A percentile compares a stretch with the other conserved stretches of the same genome.
These are phyloP conservation scores for Perca schrenkii DNA, from an alignment of 2,113 vertebrate species.

Conservation along the genomic window DNA sequence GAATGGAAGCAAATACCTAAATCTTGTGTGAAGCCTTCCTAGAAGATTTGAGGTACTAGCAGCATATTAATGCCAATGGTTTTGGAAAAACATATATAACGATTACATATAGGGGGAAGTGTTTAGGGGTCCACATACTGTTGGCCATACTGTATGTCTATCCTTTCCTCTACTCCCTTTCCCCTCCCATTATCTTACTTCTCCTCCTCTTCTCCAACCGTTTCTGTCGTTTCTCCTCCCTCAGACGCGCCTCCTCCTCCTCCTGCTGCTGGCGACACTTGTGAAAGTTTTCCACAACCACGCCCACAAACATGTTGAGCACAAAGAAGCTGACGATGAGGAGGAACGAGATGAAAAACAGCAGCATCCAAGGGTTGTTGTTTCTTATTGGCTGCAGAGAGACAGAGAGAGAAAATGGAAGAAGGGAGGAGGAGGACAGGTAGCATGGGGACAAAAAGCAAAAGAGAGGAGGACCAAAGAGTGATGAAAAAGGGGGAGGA, in stretches of 20 bases:
- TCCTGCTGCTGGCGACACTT: slow-evolving; percentile 97
- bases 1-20: slow-evolving; percentile 16
- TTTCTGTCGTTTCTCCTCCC: slow-evolving; percentile 92
- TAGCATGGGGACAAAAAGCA: slow-evolving; percentile 24
- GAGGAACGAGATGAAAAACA: slow-evolving; percentile 97
- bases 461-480: slow-evolving; percentile 25
- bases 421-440: background rate
- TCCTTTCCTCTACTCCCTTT: background rate
- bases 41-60: background rate
- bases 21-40: background rate
- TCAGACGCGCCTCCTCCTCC: slow-evolving; percentile 91
- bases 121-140: slow-evolving; percentile 1
- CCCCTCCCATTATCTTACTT: slow-evolving; percentile 87
- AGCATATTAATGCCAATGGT: background rate
- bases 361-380: slow-evolving; percentile 96
- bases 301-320: slow-evolving; percentile 97
- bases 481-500: slow-evolving; percentile 35
- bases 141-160: background rate
- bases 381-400: slow-evolving; percentile 89
- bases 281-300: slow-evolving; percentile 98
- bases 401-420: background rate
- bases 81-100: slow-evolving; percentile 1
- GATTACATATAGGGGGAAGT: background rate
- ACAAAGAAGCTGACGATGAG: slow-evolving; percentile 98
- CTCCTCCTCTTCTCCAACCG: slow-evolving; percentile 94